Evolutionary conservation across 2,113 vertebrate genomes (phyloP), one percentile per base, ranked within the genome.

Genomic region (Hippocampus zosterae): DNA sequence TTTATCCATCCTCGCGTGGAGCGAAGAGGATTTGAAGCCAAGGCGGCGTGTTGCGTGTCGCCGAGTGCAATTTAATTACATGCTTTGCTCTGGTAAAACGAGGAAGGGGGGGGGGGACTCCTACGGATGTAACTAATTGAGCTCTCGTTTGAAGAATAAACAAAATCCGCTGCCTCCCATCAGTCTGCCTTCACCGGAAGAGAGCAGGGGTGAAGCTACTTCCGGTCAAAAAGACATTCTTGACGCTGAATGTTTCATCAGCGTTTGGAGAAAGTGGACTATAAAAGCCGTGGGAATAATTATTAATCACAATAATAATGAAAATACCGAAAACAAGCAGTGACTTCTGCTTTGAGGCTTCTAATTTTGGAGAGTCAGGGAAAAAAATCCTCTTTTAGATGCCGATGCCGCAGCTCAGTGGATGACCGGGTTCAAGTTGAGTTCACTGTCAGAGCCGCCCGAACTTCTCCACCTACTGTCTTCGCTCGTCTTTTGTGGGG

Each of bases 101-200:
- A 3, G 16, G 12, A 1, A 68, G 55, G 65, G 1, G 3, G 19
- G 12, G 16, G 12, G 12, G 69, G 55, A 81, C 75, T 48, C 3
- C 74, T 48, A 83, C 83, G 77, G 79, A 75, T 65, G 68, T 63
- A 72, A 72, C 78, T 82, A 77, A 85, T 82, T 85, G 77, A 65
- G 75, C 77, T 77, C 79, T 80, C 75, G 73, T 84, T 85, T 84
- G 81, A 84, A 80, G 75, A 67, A 75, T 80, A 85, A 85, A 84
- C 83, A 85, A 87, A 87, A 85, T 65, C 78, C 70, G 72, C 65
- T 72, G 69, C 76, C 76, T 84, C 74, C 76, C 25, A 6, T 78
- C 76, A 12, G 1, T 53, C 65, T 85, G 77, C 81, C 83, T 67
- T 73, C 73, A 68, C 83, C 77, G 75, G 66, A 70, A 40, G 73